A percentile compares a stretch with the other conserved stretches of the same genome.
Evolutionary conservation across 2,113 vertebrate genomes (phyloP).

Genomic region (Octodon degus): DNA sequence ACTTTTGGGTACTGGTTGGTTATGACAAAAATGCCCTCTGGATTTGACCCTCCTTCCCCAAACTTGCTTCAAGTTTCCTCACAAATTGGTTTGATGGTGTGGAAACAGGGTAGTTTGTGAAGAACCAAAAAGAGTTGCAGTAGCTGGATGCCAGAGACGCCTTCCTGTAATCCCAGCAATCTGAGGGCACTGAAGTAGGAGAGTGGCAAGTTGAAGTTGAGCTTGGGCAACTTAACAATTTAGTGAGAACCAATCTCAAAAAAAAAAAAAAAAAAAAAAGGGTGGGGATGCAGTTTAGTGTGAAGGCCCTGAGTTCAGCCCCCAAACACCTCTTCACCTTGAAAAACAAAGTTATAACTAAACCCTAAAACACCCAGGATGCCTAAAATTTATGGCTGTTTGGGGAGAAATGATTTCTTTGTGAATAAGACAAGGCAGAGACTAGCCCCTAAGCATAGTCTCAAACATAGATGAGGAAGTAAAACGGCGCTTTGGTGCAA

Average conservation of each 20-base stretch:
- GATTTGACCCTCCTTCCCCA: background rate
- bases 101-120: background rate
- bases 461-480: background rate
- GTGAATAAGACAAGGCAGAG: constrained; percentile 21
- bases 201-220: background rate
- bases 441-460: background rate
- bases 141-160: background rate
- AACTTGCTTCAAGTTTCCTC: constrained; percentile 16
- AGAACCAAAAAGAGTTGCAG: background rate
- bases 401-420: constrained; percentile 42
- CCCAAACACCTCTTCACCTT: background rate
- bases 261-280: background rate
- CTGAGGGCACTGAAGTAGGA: background rate
- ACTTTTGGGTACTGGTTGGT: constrained; percentile 26
- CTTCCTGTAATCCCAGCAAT: background rate
- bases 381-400: constrained; percentile 27
- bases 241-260: background rate
- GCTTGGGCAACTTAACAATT: background rate
- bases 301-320: background rate
- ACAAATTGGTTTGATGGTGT: background rate
- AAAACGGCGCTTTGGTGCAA: constrained; percentile 6
- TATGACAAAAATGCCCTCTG: constrained; percentile 28
- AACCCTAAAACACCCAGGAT: background rate
- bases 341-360: constrained; percentile 12
- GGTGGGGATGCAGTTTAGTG: background rate